Conservation (phyloP, 2,113 vertebrate species). For the Oreocharis arfaki region DNA sequence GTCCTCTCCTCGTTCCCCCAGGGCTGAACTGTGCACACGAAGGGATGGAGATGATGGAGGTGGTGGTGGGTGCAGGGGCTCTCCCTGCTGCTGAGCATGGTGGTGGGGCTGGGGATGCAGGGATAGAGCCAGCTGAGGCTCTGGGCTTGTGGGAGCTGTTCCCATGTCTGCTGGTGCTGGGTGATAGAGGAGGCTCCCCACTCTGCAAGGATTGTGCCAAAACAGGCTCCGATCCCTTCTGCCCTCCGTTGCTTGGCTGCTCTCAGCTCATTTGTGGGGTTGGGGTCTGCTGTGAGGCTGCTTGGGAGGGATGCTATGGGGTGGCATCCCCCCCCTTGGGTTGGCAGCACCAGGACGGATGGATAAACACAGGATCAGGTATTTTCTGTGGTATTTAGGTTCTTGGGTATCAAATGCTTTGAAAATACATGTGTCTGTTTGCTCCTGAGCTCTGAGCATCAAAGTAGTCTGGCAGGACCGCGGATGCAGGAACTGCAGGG, state of each 20-base stretch:
- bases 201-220: background rate
- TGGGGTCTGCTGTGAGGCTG: background rate
- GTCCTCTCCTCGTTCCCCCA: background rate
- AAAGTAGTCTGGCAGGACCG: background rate
- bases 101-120: background rate
- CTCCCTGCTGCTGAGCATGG: background rate
- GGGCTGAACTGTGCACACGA: accelerated
- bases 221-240: background rate
- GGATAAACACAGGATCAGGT: background rate
- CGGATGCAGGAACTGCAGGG: slow-evolving; percentile 34
- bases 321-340: background rate
- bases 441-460: background rate
- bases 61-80: background rate
- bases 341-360: background rate
- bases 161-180: background rate
- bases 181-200: background rate
- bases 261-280: background rate
- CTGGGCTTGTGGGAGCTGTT: background rate
- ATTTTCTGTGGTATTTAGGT: background rate
- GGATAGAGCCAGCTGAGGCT: background rate
- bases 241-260: background rate
- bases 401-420: accelerated
- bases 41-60: background rate
- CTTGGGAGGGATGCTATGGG: background rate
- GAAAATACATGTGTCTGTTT: background rate